Percentiles rank a stretch among this genome's conserved stretches.
phyloP scores from a whole-genome alignment of 2,888 invertebrate genomes.

The Scaptomyza polygonia region DNA sequence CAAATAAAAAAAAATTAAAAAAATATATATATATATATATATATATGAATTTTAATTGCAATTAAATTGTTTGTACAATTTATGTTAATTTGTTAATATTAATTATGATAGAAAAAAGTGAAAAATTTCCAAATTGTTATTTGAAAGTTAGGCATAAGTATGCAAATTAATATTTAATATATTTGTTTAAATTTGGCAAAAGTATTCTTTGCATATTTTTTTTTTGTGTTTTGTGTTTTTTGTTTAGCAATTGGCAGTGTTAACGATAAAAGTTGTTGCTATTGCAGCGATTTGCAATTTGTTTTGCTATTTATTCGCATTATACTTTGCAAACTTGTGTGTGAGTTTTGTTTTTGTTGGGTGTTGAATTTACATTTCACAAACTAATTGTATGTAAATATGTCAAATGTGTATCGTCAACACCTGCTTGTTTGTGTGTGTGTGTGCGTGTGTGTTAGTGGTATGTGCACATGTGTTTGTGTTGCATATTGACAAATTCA shows the following conservation, averaged over 20 bases:
- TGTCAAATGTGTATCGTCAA: conserved; percentile 75
- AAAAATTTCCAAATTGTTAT: conserved; percentile 18
- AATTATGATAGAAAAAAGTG: no score
- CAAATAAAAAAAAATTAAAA: no score
- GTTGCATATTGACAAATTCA: conserved; percentile 77
- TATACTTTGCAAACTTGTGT: conserved; percentile 36
- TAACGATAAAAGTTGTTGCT: conserved; percentile 58
- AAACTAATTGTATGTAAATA: conserved; percentile 81
- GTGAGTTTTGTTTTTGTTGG: conserved; percentile 3
- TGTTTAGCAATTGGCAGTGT: conserved; percentile 32
- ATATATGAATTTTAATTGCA: no score
- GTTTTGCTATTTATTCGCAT: conserved; percentile 44
- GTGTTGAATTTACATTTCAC: conserved; percentile 65
- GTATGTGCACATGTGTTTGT: conserved; percentile 50
- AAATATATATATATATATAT: no score
- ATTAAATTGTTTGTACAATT: no score
- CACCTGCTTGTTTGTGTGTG: conserved; percentile 55
- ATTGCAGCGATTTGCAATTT: conserved; percentile 62
- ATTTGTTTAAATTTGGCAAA: conserved; percentile 55
- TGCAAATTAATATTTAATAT: conserved; percentile 56
- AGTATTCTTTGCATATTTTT: conserved; percentile 21
- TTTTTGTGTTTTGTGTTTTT: conserved; percentile 22
- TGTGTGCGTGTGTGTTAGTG: conserved; percentile 16
- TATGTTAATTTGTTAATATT: no score
- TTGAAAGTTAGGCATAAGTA: conserved; percentile 51